Conservation (phyloP, 2,113 vertebrate species). For the Motacilla tschutschensis region DNA sequence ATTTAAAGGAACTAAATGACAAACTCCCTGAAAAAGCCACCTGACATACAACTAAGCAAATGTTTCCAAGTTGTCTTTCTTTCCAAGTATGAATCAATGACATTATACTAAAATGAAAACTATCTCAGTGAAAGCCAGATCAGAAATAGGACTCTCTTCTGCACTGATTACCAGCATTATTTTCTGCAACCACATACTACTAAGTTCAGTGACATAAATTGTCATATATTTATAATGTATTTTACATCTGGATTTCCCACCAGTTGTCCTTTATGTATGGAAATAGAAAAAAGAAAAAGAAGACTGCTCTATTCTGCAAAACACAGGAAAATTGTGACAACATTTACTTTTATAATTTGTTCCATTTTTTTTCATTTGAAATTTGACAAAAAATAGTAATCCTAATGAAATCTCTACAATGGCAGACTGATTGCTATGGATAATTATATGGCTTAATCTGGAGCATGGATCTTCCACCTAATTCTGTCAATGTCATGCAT, state of each 20-base stretch:
- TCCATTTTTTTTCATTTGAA: background rate
- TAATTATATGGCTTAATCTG: background rate
- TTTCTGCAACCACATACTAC: background rate
- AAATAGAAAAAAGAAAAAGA: background rate
- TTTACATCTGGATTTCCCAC: background rate
- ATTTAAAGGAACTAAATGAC: constrained; percentile 13
- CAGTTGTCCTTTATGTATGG: fast-evolving
- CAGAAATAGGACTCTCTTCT: background rate
- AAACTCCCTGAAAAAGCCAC: constrained; percentile 13
- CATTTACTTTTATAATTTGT: background rate
- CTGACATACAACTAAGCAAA: background rate
- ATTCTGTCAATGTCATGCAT: background rate
- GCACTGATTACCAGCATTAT: background rate
- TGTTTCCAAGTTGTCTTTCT: background rate
- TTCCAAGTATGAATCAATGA: background rate
- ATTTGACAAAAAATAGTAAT: background rate
- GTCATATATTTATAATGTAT: background rate
- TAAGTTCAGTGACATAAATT: background rate
- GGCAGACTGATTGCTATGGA: background rate
- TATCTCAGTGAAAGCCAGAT: background rate
- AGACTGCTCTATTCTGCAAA: background rate
- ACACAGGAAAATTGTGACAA: background rate
- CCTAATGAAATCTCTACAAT: background rate
- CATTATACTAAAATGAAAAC: background rate
- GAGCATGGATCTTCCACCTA: background rate